Percentiles rank a stretch among this genome's conserved stretches.
These are phyloP conservation scores for Platyscapa corneri DNA, from an alignment of 1,140 invertebrate genomes.

Conservation along the genomic window DNA sequence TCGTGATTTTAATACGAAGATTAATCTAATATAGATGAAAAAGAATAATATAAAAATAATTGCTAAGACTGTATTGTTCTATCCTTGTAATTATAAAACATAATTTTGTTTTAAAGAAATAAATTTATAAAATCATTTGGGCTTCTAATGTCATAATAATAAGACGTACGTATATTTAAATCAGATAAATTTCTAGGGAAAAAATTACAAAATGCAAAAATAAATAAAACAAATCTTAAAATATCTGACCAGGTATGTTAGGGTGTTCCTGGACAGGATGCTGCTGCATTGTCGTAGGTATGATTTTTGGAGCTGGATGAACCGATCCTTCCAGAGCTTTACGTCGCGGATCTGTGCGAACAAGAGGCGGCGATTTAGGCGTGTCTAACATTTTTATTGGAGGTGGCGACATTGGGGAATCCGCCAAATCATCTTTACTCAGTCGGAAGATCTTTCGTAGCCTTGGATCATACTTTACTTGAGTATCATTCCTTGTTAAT, in stretches of 20 bases:
- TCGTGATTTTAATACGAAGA: too few relatives aligned
- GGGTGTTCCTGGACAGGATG: conserved; percentile 46
- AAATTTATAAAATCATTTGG: too few relatives aligned
- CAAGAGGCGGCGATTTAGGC: conserved; percentile 69
- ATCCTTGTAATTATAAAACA: too few relatives aligned
- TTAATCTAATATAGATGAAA: too few relatives aligned
- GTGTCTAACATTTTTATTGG: conserved; percentile 63
- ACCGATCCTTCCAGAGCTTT: conserved; percentile 73
- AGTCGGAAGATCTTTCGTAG: conserved; percentile 83
- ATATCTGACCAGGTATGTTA: conserved; percentile 20
- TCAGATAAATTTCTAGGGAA: too few relatives aligned
- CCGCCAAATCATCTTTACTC: conserved; percentile 74
- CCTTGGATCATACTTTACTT: conserved; percentile 82
- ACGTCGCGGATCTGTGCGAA: conserved; percentile 75
- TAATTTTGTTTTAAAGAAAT: too few relatives aligned
- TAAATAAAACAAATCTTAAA: neutral
- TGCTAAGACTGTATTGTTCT: too few relatives aligned
- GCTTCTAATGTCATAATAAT: too few relatives aligned
- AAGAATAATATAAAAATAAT: too few relatives aligned
- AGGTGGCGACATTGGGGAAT: conserved; percentile 71
- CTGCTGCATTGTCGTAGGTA: conserved; percentile 49
- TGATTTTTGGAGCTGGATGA: conserved; percentile 56
- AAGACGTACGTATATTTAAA: too few relatives aligned
- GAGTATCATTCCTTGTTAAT: conserved; percentile 80
- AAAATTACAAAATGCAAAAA: neutral